A percentile compares a stretch with the other conserved stretches of the same genome.
Evolutionary conservation across 1,140 invertebrate genomes (phyloP).

Genomic region (Xylocopa sonorina): DNA sequence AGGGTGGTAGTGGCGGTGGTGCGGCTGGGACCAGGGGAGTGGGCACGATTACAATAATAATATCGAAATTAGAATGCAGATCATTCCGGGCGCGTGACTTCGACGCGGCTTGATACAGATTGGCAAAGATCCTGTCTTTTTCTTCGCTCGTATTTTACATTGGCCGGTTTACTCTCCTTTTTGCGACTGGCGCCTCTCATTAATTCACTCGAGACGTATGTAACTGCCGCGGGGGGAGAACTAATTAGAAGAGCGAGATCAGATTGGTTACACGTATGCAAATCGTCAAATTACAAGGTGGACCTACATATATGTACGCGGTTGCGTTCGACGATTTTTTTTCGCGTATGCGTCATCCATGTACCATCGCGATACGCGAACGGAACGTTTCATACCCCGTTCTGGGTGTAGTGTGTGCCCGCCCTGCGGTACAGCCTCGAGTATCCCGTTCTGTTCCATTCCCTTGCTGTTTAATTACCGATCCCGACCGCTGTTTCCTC

Average conservation of each 20-base stretch:
- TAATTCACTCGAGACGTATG: not conserved
- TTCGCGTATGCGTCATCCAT: not conserved
- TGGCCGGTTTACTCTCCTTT: not conserved
- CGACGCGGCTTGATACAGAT: not conserved
- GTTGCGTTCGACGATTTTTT: not conserved
- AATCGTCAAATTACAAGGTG: slow-evolving; percentile 6
- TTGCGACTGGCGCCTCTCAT: not conserved
- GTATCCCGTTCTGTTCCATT: not conserved
- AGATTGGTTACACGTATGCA: not conserved
- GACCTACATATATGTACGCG: not conserved
- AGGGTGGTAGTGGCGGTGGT: not conserved
- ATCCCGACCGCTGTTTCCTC: slow-evolving; percentile 54
- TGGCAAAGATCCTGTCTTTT: not conserved
- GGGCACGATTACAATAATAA: not conserved
- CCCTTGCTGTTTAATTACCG: slow-evolving; percentile 53
- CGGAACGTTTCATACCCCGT: not conserved
- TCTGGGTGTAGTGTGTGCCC: no score
- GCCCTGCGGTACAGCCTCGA: not conserved
- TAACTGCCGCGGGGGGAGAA: not conserved
- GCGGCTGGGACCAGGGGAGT: not conserved
- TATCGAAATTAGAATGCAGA: slow-evolving; percentile 5
- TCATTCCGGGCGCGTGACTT: not conserved
- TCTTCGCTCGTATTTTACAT: not conserved
- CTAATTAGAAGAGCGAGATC: not conserved
- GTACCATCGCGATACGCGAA: not conserved